Evolutionary conservation across 2,888 invertebrate genomes (phyloP).

Genomic region (Cyrtodaria siliqua): DNA sequence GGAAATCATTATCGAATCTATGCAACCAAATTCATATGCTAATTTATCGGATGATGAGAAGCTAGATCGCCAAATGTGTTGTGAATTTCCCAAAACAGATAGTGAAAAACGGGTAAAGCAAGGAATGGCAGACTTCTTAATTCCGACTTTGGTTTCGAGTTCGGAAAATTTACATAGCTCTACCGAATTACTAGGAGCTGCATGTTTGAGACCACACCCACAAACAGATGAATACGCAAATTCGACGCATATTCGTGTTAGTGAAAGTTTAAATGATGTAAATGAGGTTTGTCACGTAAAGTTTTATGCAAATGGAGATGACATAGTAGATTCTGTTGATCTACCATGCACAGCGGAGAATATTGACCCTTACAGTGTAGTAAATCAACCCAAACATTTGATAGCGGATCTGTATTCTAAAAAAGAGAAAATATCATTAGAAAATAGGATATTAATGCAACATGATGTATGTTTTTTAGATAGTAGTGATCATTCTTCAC

Average conservation of each 20-base stretch:
- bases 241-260: conserved; percentile 7
- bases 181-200: conserved; percentile 63
- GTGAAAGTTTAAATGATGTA: conserved; percentile 15
- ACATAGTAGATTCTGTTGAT: conserved; percentile 17
- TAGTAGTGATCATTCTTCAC: conserved; percentile 65
- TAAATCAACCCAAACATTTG: conserved; percentile 29
- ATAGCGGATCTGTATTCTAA: conserved; percentile 64
- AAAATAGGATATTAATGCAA: conserved; percentile 55
- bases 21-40: conserved; percentile 65
- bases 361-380: conserved; percentile 19
- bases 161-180: conserved; percentile 59
- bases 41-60: conserved; percentile 66
- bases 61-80: conserved; percentile 55
- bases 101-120: conserved; percentile 60
- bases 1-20: conserved; percentile 70
- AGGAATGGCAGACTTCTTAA: conserved; percentile 53
- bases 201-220: conserved; percentile 45
- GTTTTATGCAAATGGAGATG: conserved; percentile 36
- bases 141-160: conserved; percentile 44
- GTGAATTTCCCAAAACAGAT: conserved; percentile 57
- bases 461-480: conserved; percentile 57
- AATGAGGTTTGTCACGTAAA: conserved; percentile 24
- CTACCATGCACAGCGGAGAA: conserved; percentile 20
- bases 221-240: background rate
- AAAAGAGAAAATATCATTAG: conserved; percentile 62